Evolutionary conservation across 2,797 vertebrate genomes (phyloP).

Genomic region (Microcaecilia unicolor): DNA sequence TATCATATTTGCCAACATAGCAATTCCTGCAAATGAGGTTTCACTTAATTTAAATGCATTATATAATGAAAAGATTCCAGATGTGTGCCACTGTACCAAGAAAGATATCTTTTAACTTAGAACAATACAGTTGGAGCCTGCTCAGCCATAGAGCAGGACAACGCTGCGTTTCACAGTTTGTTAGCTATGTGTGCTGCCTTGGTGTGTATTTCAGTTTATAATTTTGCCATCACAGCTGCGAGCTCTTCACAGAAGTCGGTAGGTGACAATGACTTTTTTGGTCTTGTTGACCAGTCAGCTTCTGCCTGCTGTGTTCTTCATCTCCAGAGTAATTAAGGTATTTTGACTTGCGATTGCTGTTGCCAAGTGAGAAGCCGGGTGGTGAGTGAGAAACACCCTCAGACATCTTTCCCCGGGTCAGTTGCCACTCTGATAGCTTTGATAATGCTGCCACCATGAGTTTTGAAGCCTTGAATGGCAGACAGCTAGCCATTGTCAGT

Average conservation of each 20-base stretch:
- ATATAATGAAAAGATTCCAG: too few relatives aligned
- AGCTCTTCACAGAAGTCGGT: neutral
- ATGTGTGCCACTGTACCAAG: too few relatives aligned
- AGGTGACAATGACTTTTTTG: neutral
- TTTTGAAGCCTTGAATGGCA: slow-evolving; percentile 15
- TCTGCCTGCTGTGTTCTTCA: neutral
- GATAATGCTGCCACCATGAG: slow-evolving; percentile 45
- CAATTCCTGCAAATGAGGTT: too few relatives aligned
- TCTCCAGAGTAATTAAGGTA: neutral
- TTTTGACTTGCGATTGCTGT: neutral
- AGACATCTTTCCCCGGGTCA: neutral
- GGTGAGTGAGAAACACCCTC: neutral
- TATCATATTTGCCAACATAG: too few relatives aligned
- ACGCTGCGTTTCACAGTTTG: neutral
- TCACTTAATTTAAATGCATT: too few relatives aligned
- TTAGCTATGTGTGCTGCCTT: neutral
- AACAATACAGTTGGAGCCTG: neutral
- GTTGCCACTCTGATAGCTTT: slow-evolving; percentile 8
- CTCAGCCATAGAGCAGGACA: neutral
- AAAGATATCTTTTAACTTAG: too few relatives aligned
- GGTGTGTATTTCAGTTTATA: too few relatives aligned
- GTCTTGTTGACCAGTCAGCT: neutral
- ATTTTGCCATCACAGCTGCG: too few relatives aligned
- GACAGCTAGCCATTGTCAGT: slow-evolving; percentile 22
- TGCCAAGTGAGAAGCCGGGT: neutral